Conservation (phyloP, 2,888 invertebrate species). For the Hanleya hanleyi region DNA sequence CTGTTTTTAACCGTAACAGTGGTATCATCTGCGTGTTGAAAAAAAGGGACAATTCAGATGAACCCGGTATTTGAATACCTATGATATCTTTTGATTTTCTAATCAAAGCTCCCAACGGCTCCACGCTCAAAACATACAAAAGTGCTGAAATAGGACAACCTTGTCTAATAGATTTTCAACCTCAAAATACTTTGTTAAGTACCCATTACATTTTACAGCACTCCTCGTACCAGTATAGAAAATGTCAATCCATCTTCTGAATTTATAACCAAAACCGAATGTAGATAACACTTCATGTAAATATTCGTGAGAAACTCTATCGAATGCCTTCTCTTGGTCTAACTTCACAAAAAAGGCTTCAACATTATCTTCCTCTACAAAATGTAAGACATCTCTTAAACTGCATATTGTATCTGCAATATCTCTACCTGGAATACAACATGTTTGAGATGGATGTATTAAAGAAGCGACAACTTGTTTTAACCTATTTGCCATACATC, state of each 20-base stretch:
- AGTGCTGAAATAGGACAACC: conserved; percentile 14
- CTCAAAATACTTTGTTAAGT: not conserved
- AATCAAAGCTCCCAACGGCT: conserved; percentile 10
- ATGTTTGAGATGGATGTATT: not conserved
- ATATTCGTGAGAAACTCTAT: conserved; percentile 8
- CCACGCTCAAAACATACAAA: conserved; percentile 9
- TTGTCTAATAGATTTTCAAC: conserved; percentile 11
- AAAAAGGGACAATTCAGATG: not conserved
- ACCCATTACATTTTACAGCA: conserved; percentile 7
- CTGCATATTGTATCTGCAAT: not conserved
- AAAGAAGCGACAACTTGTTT: not conserved
- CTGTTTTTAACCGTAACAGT: not conserved
- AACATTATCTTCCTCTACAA: not conserved
- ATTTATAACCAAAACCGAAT: conserved; percentile 14
- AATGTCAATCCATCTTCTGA: conserved; percentile 4
- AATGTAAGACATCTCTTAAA: not conserved
- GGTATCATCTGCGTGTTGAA: not conserved
- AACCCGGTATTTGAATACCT: not conserved
- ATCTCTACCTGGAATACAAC: not conserved
- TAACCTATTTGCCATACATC: not conserved
- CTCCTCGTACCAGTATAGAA: not conserved
- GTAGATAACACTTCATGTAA: not conserved
- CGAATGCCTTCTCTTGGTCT: conserved; percentile 22
- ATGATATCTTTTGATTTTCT: not conserved
- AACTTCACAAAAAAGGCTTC: not conserved